Percentiles rank a stretch among this genome's conserved stretches.
Evolutionary conservation across 2,888 invertebrate species (phyloP).

Genomic region (Chrysolina oricalcia): DNA sequence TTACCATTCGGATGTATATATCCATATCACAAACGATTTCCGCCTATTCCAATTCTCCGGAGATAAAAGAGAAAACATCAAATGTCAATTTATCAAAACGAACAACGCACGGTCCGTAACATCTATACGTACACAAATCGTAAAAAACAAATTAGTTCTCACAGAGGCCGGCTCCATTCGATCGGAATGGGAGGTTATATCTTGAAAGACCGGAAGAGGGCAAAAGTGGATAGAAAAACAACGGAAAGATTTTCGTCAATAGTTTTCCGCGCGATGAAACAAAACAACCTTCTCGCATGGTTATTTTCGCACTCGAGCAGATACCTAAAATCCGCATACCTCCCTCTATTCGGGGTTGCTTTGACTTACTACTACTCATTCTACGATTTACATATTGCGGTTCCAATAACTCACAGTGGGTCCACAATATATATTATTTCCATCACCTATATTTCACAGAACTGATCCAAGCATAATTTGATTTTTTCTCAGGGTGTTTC

Average conservation of each 20-base stretch:
- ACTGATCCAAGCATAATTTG: no score
- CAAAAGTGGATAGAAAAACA: constrained; percentile 33
- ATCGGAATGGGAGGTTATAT: constrained; percentile 24
- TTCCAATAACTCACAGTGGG: not conserved
- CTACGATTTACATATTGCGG: no score
- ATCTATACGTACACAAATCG: constrained; percentile 24
- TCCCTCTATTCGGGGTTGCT: not conserved
- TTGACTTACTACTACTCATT: not conserved
- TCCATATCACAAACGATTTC: not conserved
- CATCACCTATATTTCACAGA: no score
- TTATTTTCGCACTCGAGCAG: constrained; percentile 2
- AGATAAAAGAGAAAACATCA: constrained; percentile 19
- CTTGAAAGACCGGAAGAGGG: constrained; percentile 16
- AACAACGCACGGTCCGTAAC: not conserved
- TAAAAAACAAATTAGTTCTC: constrained; percentile 32
- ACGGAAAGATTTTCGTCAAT: constrained; percentile 31
- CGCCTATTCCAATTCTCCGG: not conserved
- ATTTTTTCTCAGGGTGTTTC: no score
- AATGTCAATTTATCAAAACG: constrained; percentile 17
- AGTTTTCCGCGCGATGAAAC: constrained; percentile 30
- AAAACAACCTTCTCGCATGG: constrained; percentile 25
- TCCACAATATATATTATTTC: no score
- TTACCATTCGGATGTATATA: constrained; percentile 64
- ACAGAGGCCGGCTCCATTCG: constrained; percentile 19
- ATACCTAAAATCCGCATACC: not conserved